A percentile compares a stretch with the other conserved stretches of the same genome.
These are phyloP conservation scores for Sminthurides aquaticus DNA, from an alignment of 2,888 invertebrate genomes.

Conservation along the genomic window DNA sequence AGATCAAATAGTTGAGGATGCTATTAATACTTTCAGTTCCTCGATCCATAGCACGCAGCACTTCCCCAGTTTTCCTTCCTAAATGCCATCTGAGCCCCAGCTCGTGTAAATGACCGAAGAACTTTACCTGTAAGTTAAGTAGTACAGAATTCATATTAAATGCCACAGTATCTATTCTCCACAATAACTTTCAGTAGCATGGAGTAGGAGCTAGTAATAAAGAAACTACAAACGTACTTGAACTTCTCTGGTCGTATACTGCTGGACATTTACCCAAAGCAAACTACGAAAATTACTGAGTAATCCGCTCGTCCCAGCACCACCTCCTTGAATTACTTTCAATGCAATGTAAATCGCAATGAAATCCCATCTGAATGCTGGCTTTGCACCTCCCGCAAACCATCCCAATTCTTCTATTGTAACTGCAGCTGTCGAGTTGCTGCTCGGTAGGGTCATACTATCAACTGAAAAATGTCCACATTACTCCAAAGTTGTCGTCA, in stretches of 20 bases:
- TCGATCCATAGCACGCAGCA: constrained; percentile 90
- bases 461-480: constrained; percentile 69
- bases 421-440: constrained; percentile 12
- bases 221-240: constrained; percentile 54
- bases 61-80: constrained; percentile 91
- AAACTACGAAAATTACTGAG: constrained; percentile 84
- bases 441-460: constrained; percentile 56
- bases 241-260: constrained; percentile 87
- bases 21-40: constrained; percentile 95
- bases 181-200: too few species aligned
- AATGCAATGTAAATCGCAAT: constrained; percentile 77
- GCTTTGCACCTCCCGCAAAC: constrained; percentile 38
- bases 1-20: constrained; percentile 79
- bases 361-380: constrained; percentile 77
- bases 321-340: constrained; percentile 92
- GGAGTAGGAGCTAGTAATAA: background rate
- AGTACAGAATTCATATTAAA: constrained; percentile 18
- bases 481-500: constrained; percentile 23
- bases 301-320: constrained; percentile 84
- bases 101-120: constrained; percentile 80
- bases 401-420: background rate
- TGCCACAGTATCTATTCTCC: too few species aligned
- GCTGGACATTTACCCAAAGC: constrained; percentile 91
- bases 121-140: constrained; percentile 62
- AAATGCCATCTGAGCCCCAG: constrained; percentile 92